Conservation (phyloP, 1,140 invertebrate species). For the Chironomus tepperi region DNA sequence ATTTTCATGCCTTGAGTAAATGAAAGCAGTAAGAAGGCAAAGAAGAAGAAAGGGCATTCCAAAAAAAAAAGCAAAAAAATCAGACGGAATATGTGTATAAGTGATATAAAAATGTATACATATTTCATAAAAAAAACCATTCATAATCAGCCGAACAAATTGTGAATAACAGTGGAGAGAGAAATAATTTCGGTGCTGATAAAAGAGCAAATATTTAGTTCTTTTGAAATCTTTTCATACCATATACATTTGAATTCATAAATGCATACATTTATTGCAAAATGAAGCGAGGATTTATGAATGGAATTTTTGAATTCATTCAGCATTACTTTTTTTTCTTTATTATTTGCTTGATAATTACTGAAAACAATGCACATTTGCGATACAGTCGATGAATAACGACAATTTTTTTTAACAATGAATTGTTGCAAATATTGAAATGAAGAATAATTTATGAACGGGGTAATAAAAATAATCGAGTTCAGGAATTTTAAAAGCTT, state of each 20-base stretch:
- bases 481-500: too few species aligned
- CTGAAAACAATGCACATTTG: not conserved
- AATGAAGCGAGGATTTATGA: not conserved
- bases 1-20: not conserved
- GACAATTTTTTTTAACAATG: too few species aligned
- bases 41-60: not conserved
- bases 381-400: too few species aligned
- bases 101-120: not conserved
- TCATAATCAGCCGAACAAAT: constrained; percentile 7
- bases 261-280: too few species aligned
- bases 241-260: too few species aligned
- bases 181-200: not conserved
- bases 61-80: not conserved
- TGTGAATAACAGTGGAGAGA: not conserved
- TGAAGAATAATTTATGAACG: not conserved
- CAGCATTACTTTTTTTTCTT: not conserved
- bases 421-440: not conserved
- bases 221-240: too few species aligned
- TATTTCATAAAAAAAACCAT: not conserved
- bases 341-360: constrained; percentile 11
- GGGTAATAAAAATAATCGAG: too few species aligned
- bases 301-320: constrained; percentile 14
- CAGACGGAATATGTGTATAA: not conserved
- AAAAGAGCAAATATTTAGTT: not conserved
- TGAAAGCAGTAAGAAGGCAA: not conserved